Evolutionary conservation across 1,140 invertebrate genomes (phyloP), one percentile per base, ranked within the genome.

Genomic region (Pseudomyrmex concolor): DNA sequence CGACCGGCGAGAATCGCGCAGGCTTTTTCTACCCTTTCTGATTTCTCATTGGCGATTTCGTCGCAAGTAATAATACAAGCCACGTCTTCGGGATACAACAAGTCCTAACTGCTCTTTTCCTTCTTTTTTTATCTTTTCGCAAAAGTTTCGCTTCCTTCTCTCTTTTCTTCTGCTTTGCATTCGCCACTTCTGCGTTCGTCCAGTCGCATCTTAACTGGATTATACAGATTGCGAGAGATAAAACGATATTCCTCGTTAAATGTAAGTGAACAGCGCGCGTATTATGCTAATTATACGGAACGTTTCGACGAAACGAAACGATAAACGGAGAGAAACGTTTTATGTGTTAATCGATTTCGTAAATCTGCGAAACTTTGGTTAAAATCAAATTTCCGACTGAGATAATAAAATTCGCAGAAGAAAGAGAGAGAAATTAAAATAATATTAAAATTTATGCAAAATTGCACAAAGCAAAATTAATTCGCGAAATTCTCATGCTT

Each of bases 21-120:
- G 13, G 43, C 86, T 77, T 86, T 89, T 90, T 88, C 86, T 84
- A 50, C 55, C 86, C 68, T 88, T 86, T 83, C 74, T 83, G 77
- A 70, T 84, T 71, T 77, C 72, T 81, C 84, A 54, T 66, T 60
- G 68, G 22, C 60, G 43, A 51, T 13, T 12, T 51, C 22, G 25
- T 25, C 59, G 74, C 57, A 84, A 55, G 25, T 67, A 81, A 84
- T 74, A 80, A 84, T 74, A 80, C 43, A 25, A 83, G 57, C 43
- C 54, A 73, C 63, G 45, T 48, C 50, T 83, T 71, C 17, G 10
- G n/a, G 48, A 64, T 13, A 15, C 67, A 62, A 67, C n/a, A 10
- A 55, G 66, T n/a, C 67, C 85, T 83, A 86, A 86, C 70, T 85
- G 64, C 22, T 25, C 55, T 67, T 48, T 48, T 19, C 51, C 54